A percentile compares a stretch with the other conserved stretches of the same genome.
phyloP scores from a whole-genome alignment of 2,113 vertebrate species.

The Mobula birostris region DNA sequence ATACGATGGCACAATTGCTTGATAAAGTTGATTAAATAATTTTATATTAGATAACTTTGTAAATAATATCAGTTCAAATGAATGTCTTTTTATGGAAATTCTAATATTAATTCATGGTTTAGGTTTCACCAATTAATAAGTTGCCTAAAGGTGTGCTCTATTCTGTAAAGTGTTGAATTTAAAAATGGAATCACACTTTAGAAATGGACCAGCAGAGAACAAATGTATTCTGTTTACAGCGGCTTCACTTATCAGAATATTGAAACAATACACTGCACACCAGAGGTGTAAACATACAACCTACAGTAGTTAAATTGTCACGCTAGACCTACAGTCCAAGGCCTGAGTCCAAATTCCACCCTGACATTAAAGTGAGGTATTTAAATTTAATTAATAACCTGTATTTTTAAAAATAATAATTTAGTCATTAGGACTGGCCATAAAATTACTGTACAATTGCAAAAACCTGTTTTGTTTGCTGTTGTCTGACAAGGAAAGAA shows the following conservation, averaged over 20 bases:
- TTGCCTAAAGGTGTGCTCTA: neutral
- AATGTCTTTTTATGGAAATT: neutral
- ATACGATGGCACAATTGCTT: neutral
- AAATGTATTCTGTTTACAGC: neutral
- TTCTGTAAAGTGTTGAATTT: neutral
- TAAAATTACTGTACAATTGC: too few relatives aligned
- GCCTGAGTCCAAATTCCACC: too few relatives aligned
- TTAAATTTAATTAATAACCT: too few relatives aligned
- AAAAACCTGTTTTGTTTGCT: too few relatives aligned
- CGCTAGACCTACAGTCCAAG: too few relatives aligned
- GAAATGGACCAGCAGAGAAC: neutral
- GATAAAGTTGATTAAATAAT: neutral
- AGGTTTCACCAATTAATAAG: neutral
- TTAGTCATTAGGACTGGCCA: too few relatives aligned
- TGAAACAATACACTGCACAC: neutral
- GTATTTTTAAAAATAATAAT: too few relatives aligned
- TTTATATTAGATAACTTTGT: neutral
- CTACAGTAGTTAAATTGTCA: too few relatives aligned
- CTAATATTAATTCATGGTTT: neutral
- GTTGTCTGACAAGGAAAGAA: too few relatives aligned
- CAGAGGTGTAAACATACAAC: neutral
- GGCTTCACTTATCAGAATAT: neutral
- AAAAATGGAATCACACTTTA: neutral
- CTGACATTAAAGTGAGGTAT: too few relatives aligned
- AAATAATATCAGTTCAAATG: constrained; percentile 10